Base-by-base conservation (phyloP, 2,113 vertebrate genomes). In the Loxodonta africana region DNA sequence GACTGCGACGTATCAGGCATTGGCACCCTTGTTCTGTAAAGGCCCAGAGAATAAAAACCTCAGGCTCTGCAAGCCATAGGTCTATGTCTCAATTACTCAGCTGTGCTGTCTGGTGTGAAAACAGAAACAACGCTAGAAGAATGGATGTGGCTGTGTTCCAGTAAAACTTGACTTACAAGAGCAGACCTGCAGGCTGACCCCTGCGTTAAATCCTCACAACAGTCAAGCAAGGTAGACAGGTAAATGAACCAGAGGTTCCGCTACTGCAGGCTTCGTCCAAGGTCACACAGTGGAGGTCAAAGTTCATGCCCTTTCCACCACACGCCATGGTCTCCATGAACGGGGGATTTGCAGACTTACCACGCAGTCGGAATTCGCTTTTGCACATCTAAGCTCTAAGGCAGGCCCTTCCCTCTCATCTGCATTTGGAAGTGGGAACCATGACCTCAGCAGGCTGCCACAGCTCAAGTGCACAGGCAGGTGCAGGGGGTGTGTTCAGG, bases 401-500 rank as follows among this genome's bases (percentile, higher is more conserved):
- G 91, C 30, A 77, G 74, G 89, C 74, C 8, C 9, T 11, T 17
- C 18, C 17, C 25, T 26, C 23, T 51, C 44, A 25, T 30, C 28
- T 51, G 51, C 90, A 53, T 57, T 83, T 46, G 44, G 28, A 69
- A 48, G 87, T 6, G 0, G 63, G 53, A 76, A n/a, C 71, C 78
- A 0, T 11, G 69, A 26, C 81, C 28, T 7, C 41, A 69, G 92
- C 81, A 41, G 73, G 67, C 0, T 17, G 69, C 37, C 6, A 53
- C 60, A 18, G 62, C 44, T 33, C 3, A 51, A 44, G 85, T 1
- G 37, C 15, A 85, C 11, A 6, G 91, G 87, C 93, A 95, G 93
- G 96, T 84, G 83, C 26, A 83, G 57, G 82, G 92, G 94, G 63
- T 48, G 63, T 95, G 84, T 73, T 65, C 3, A 30, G 91, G 85